These are phyloP conservation scores for Trichogramma pretiosum DNA, from an alignment of 1,140 invertebrate genomes.

Conservation along the genomic window DNA sequence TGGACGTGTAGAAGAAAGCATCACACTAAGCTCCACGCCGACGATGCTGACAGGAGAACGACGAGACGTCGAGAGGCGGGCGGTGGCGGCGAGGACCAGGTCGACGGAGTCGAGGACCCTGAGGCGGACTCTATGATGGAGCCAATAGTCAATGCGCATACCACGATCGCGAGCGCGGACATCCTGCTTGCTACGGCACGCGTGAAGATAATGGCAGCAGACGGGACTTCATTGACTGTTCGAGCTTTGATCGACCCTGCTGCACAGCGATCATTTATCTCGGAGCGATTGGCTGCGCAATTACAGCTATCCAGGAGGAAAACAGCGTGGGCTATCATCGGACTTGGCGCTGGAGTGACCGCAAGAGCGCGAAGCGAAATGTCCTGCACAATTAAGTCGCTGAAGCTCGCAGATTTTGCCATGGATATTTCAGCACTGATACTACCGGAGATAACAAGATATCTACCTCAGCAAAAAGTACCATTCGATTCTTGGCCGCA, in stretches of 20 bases:
- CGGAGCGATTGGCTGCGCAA: background rate
- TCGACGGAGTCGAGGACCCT: too few species aligned
- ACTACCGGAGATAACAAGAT: background rate
- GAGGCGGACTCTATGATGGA: too few species aligned
- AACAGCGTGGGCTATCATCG: background rate
- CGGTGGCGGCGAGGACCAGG: too few species aligned
- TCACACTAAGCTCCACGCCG: too few species aligned
- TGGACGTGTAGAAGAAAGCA: too few species aligned
- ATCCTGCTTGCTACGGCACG: background rate
- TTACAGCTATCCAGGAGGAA: background rate
- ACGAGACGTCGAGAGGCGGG: too few species aligned
- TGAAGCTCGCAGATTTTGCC: background rate
- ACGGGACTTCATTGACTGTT: background rate
- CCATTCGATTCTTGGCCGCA: background rate
- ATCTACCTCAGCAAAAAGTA: background rate
- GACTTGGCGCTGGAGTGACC: background rate
- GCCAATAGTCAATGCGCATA: too few species aligned
- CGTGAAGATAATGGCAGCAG: background rate
- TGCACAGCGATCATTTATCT: background rate
- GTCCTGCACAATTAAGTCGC: background rate
- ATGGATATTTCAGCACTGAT: background rate
- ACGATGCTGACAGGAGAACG: too few species aligned
- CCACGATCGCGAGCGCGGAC: too few species aligned
- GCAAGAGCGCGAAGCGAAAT: background rate
- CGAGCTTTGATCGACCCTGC: background rate